These are phyloP conservation scores for Myripristis jacobus DNA, from an alignment of 2,797 vertebrate genomes.

Conservation along the genomic window DNA sequence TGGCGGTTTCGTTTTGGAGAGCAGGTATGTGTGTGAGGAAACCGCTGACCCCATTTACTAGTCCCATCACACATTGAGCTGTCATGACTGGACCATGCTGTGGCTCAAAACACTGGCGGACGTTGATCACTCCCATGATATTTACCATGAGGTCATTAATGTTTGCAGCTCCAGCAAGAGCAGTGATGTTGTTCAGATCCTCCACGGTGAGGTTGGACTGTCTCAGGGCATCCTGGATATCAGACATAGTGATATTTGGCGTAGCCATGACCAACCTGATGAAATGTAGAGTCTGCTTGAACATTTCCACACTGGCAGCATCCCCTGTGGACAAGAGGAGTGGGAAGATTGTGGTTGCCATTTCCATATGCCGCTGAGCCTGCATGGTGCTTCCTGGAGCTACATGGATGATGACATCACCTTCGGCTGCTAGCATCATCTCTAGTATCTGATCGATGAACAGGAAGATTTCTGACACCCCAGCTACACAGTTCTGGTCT, in stretches of 20 bases:
- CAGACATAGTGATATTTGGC: slow-evolving; percentile 62
- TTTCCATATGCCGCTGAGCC: slow-evolving; percentile 49
- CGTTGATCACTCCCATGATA: slow-evolving; percentile 56
- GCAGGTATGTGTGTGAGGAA: slow-evolving; percentile 66
- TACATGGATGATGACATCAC: slow-evolving; percentile 46
- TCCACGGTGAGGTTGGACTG: slow-evolving; percentile 76
- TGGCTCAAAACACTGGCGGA: slow-evolving; percentile 70
- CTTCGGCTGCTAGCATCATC: slow-evolving; percentile 38
- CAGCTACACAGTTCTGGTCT: slow-evolving; percentile 69
- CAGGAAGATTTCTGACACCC: slow-evolving; percentile 65
- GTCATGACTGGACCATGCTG: slow-evolving; percentile 43
- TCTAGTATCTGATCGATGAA: slow-evolving; percentile 68
- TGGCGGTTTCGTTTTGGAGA: slow-evolving; percentile 55
- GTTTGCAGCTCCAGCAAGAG: slow-evolving; percentile 55
- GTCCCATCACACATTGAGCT: slow-evolving; percentile 64
- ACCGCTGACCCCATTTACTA: slow-evolving; percentile 58
- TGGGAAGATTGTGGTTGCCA: slow-evolving; percentile 62
- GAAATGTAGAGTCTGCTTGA: slow-evolving; percentile 68
- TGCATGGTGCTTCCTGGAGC: slow-evolving; percentile 15
- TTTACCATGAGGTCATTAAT: slow-evolving; percentile 60
- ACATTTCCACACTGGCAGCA: slow-evolving; percentile 44
- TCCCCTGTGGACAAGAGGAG: slow-evolving; percentile 68
- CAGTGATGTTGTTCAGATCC: slow-evolving; percentile 68
- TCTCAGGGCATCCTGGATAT: slow-evolving; percentile 68
- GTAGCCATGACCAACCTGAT: slow-evolving; percentile 61